Evolutionary conservation across 2,113 vertebrate species (phyloP).

Genomic region (Oreochromis spilurus): DNA sequence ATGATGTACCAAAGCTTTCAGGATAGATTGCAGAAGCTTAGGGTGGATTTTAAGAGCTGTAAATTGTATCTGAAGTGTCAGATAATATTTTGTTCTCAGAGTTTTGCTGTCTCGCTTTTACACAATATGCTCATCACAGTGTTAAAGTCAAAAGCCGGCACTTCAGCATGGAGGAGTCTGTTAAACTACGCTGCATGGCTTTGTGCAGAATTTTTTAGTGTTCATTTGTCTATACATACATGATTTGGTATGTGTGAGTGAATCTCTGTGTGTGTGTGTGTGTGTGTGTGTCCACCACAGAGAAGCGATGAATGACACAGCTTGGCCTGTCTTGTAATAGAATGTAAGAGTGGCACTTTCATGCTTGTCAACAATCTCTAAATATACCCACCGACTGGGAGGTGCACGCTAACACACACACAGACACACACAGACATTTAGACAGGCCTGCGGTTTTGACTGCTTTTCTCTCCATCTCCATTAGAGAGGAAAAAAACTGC

Average conservation of each 20-base stretch:
- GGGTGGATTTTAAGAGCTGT: not conserved
- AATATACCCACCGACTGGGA: constrained; percentile 61
- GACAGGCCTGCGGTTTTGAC: constrained; percentile 25
- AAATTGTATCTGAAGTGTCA: not conserved
- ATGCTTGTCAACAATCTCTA: constrained; percentile 72
- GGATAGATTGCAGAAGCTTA: not conserved
- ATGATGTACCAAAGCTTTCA: not conserved
- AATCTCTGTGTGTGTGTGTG: not conserved
- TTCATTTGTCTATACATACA: not conserved
- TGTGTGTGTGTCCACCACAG: constrained; percentile 24
- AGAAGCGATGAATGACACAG: constrained; percentile 60
- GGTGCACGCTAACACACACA: not conserved
- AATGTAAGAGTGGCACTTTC: constrained; percentile 72
- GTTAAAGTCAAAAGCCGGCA: not conserved
- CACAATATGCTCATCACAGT: not conserved
- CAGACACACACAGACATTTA: not conserved
- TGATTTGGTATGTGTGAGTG: not conserved
- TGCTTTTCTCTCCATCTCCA: constrained; percentile 45
- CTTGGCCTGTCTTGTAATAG: constrained; percentile 65
- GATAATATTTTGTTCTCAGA: constrained; percentile 14
- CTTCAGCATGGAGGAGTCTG: not conserved
- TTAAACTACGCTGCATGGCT: not conserved
- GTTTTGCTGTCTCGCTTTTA: not conserved
- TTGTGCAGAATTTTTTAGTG: not conserved
- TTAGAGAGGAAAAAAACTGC: constrained; percentile 8